Conservation (phyloP, 1,140 invertebrate genomes). For the Aculops lycopersici region DNA sequence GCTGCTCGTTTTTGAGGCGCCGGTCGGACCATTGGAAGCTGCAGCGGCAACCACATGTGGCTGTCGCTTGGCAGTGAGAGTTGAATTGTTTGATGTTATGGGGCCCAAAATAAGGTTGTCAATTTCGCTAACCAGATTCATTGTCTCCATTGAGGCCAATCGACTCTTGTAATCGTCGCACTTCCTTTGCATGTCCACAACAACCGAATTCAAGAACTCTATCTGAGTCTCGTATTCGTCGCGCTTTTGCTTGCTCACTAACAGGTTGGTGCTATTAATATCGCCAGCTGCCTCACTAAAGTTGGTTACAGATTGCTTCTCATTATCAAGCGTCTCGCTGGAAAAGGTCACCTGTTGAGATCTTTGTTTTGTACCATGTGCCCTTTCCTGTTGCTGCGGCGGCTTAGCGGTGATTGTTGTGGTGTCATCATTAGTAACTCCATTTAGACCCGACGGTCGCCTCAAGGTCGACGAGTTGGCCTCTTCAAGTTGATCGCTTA, state of each 20-base stretch:
- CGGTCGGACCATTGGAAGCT: not conserved
- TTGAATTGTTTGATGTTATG: not conserved
- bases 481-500: no score
- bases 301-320: no score
- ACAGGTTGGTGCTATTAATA: no score
- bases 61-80: not conserved
- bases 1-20: not conserved
- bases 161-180: conserved; percentile 44
- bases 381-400: no score
- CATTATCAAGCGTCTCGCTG: no score
- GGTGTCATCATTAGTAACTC: no score
- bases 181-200: conserved; percentile 72
- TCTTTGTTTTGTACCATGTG: no score
- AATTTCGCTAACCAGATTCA: conserved; percentile 20
- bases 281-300: no score
- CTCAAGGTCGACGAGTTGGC: no score
- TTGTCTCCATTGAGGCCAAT: conserved; percentile 37
- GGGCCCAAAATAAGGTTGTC: not conserved
- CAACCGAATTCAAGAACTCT: conserved; percentile 72
- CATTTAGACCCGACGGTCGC: no score
- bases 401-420: no score
- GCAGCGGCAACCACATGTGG: not conserved
- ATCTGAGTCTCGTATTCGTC: conserved; percentile 36
- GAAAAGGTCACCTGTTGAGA: no score
- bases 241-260: conserved; percentile 26